Percentiles rank a stretch among this genome's conserved stretches.
These are phyloP conservation scores for Talpa occidentalis DNA, from an alignment of 2,113 vertebrate species.

Conservation along the genomic window DNA sequence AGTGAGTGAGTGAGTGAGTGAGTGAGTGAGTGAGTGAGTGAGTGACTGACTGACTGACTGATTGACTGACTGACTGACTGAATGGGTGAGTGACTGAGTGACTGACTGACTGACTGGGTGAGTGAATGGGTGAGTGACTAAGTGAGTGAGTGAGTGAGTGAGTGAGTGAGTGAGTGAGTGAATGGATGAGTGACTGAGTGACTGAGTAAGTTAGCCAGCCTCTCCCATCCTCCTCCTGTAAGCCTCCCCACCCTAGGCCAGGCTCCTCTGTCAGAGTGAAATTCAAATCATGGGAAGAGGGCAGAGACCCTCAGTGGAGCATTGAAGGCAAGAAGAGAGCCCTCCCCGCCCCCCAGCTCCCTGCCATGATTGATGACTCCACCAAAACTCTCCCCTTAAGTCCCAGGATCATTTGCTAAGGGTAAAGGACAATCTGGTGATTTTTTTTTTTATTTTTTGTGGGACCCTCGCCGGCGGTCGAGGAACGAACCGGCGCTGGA, in stretches of 20 bases:
- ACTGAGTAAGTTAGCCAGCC: too few species aligned
- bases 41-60: too few species aligned
- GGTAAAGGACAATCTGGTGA: slow-evolving; percentile 65
- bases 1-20: not conserved
- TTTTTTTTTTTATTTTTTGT: too few species aligned
- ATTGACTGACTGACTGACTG: too few species aligned
- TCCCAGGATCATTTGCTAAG: slow-evolving; percentile 41
- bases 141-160: not conserved
- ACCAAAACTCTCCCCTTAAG: slow-evolving; percentile 21
- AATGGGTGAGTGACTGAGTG: not conserved
- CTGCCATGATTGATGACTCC: slow-evolving; percentile 59
- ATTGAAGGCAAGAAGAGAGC: not conserved
- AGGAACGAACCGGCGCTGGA: too few species aligned
- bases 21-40: not conserved
- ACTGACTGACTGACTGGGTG: not conserved
- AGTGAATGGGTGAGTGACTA: not conserved
- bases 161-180: not conserved
- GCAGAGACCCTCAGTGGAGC: not conserved
- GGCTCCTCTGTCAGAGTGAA: not conserved
- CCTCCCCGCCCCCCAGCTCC: not conserved
- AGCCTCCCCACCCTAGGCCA: not conserved
- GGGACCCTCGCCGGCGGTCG: too few species aligned
- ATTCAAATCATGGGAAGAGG: not conserved
- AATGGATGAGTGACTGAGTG: not conserved
- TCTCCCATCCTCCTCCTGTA: not conserved